These are phyloP conservation scores for Montipora capricornis DNA, from an alignment of 64 coral and sea anemone genomes.

Conservation along the genomic window DNA sequence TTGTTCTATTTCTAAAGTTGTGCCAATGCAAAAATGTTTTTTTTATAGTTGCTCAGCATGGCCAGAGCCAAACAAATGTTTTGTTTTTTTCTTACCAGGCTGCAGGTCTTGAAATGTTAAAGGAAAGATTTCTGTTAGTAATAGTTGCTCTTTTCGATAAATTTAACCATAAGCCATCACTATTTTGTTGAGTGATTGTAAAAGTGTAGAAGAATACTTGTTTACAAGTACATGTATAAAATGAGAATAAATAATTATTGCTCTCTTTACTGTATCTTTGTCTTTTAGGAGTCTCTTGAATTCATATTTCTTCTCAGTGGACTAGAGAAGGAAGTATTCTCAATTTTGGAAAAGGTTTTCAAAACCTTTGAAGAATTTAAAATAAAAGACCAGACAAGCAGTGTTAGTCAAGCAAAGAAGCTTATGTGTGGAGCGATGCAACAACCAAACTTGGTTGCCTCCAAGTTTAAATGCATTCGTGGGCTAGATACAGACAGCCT, in stretches of 20 bases:
- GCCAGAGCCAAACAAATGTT: neutral
- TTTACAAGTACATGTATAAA: neutral
- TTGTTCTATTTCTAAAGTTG: neutral
- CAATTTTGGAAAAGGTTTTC: constrained; percentile 7
- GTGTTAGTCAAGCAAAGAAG: neutral
- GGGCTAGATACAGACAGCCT: neutral
- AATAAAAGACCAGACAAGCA: constrained; percentile 24
- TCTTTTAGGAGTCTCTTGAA: constrained; percentile 30
- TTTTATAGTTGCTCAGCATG: neutral
- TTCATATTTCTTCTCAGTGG: constrained; percentile 42
- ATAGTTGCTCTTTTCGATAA: too few species aligned
- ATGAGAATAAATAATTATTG: neutral
- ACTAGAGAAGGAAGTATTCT: neutral
- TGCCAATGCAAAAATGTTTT: neutral
- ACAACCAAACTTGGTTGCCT: constrained; percentile 14
- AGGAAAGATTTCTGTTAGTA: too few species aligned
- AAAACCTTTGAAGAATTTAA: constrained; percentile 6
- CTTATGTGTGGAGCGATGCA: neutral
- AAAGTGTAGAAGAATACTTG: too few species aligned
- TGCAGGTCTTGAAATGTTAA: too few species aligned
- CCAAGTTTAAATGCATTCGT: constrained; percentile 39
- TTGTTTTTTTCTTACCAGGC: too few species aligned
- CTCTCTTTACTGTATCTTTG: neutral
- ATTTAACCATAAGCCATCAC: too few species aligned
- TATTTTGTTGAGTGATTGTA: too few species aligned